Conservation (phyloP, 2,888 invertebrate species). For the Oscheius onirici region DNA sequence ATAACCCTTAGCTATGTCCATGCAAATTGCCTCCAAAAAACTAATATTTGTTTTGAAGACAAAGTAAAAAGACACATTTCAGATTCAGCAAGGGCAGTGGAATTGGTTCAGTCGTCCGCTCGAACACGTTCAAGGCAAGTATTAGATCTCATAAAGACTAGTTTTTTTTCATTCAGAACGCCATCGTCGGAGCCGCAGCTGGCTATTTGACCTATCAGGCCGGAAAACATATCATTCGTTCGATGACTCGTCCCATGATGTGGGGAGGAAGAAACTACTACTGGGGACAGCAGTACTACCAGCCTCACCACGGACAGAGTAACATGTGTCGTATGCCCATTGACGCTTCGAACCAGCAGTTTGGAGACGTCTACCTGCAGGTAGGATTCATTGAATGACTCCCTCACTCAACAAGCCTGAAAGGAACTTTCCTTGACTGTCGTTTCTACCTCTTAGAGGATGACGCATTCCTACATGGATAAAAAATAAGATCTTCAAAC, state of each 20-base stretch:
- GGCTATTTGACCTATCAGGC: constrained; percentile 70
- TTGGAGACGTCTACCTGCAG: constrained; percentile 68
- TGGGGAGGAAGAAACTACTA: constrained; percentile 68
- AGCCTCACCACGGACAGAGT: constrained; percentile 46
- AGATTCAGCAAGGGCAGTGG: constrained; percentile 55
- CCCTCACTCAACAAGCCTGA: too few species aligned
- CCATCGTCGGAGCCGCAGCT: constrained; percentile 70
- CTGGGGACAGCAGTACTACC: constrained; percentile 67
- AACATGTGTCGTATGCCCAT: constrained; percentile 71
- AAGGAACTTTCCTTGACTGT: too few species aligned
- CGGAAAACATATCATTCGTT: constrained; percentile 67
- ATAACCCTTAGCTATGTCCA: too few species aligned
- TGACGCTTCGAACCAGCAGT: constrained; percentile 60
- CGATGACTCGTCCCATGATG: constrained; percentile 67
- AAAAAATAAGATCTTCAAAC: too few species aligned
- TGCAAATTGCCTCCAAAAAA: too few species aligned
- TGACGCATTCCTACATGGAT: too few species aligned
- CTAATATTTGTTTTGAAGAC: too few species aligned
- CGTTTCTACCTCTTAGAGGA: too few species aligned
- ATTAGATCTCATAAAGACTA: too few species aligned
- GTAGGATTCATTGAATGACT: constrained; percentile 23
- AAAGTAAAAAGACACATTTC: constrained; percentile 23
- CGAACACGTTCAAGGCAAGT: constrained; percentile 60
- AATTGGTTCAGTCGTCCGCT: constrained; percentile 62
- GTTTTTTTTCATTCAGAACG: constrained; percentile 47